A percentile compares a stretch with the other conserved stretches of the same genome.
Conservation (phyloP, 2,797 vertebrate species). For the Darevskia nairensis region DNA sequence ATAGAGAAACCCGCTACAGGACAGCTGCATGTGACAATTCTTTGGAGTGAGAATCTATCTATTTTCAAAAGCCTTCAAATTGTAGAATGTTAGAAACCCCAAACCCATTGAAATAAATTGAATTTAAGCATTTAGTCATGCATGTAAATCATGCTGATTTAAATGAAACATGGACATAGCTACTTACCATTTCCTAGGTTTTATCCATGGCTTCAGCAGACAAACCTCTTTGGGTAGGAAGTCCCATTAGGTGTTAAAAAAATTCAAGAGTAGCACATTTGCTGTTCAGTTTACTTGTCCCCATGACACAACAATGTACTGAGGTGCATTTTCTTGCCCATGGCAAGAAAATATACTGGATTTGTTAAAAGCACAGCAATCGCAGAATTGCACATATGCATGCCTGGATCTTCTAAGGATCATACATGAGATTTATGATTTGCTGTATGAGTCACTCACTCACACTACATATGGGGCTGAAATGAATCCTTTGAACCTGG, state of each 20-base stretch:
- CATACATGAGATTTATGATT: neutral
- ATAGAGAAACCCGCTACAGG: neutral
- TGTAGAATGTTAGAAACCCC: too few species aligned
- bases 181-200: neutral
- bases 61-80: neutral
- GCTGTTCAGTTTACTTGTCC: neutral
- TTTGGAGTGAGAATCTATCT: neutral
- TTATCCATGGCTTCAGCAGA: neutral
- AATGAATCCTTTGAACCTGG: slow-evolving; percentile 25
- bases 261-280: neutral
- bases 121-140: neutral
- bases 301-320: too few species aligned
- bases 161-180: neutral
- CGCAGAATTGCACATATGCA: neutral
- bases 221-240: neutral
- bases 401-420: neutral
- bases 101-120: too few species aligned
- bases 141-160: neutral
- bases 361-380: neutral
- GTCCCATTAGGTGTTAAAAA: neutral
- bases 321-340: neutral
- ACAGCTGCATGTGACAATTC: neutral
- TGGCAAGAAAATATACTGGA: neutral
- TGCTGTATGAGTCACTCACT: slow-evolving; percentile 1
- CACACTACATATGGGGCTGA: slow-evolving; percentile 3